Evolutionary conservation across 2,888 invertebrate species (phyloP).

Genomic region (Nezara viridula): DNA sequence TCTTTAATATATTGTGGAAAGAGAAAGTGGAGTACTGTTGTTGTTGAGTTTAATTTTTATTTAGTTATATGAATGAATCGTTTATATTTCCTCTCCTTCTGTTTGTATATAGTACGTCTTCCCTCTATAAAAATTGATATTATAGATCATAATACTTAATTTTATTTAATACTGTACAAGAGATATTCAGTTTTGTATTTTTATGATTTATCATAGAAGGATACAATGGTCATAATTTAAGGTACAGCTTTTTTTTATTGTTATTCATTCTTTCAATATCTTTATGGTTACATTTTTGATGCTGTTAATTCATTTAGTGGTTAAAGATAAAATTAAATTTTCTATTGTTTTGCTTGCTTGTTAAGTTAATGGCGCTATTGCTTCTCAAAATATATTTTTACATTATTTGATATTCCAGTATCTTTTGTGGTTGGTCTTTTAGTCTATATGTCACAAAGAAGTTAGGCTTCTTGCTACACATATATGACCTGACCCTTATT

Average conservation of each 20-base stretch:
- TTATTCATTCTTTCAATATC: not conserved
- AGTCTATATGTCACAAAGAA: not conserved
- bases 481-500: too few species aligned
- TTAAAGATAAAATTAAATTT: too few species aligned
- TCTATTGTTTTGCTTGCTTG: not conserved
- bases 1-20: constrained; percentile 6
- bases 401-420: not conserved
- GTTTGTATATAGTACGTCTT: not conserved
- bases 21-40: not conserved
- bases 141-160: not conserved
- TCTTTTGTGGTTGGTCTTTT: not conserved
- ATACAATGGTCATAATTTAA: not conserved
- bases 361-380: not conserved
- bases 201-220: not conserved
- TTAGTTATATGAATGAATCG: not conserved
- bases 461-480: not conserved
- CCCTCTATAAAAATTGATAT: not conserved
- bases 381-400: not conserved
- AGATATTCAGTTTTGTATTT: not conserved
- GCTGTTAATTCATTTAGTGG: too few species aligned
- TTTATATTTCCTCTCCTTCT: not conserved
- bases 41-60: constrained; percentile 17
- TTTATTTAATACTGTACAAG: not conserved
- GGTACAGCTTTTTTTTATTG: not conserved
- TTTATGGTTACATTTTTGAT: too few species aligned